Conservation (phyloP, 2,113 vertebrate genomes). For the Nesoenas mayeri region DNA sequence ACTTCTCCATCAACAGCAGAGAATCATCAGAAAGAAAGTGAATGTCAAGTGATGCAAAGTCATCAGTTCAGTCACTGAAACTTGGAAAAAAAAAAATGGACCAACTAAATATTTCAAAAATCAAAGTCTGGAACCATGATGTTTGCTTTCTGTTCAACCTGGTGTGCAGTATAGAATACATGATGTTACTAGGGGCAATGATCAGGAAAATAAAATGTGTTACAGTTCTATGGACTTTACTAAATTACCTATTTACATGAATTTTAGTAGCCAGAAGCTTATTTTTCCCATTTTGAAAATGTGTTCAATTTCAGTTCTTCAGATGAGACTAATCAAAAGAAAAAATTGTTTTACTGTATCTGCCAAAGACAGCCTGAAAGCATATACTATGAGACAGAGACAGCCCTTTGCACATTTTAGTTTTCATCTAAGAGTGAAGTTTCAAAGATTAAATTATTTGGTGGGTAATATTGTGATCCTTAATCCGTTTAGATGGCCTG, state of each 20-base stretch:
- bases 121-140: background rate
- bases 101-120: constrained; percentile 9
- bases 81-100: background rate
- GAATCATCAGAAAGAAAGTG: background rate
- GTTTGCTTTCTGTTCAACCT: background rate
- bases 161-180: background rate
- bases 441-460: background rate
- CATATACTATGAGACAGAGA: background rate
- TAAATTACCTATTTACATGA: background rate
- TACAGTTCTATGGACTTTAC: background rate
- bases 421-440: background rate
- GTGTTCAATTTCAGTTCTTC: background rate
- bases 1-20: background rate
- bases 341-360: background rate
- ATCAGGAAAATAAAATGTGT: background rate
- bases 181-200: background rate
- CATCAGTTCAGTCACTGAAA: background rate
- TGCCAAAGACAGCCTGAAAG: background rate
- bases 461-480: background rate
- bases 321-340: background rate
- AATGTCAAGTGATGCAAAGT: background rate
- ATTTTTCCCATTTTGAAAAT: background rate
- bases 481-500: background rate
- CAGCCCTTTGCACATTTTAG: background rate
- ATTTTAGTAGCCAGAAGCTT: background rate